Evolutionary conservation across 2,113 vertebrate species (phyloP).

Genomic region (Gorsachius goisagi): DNA sequence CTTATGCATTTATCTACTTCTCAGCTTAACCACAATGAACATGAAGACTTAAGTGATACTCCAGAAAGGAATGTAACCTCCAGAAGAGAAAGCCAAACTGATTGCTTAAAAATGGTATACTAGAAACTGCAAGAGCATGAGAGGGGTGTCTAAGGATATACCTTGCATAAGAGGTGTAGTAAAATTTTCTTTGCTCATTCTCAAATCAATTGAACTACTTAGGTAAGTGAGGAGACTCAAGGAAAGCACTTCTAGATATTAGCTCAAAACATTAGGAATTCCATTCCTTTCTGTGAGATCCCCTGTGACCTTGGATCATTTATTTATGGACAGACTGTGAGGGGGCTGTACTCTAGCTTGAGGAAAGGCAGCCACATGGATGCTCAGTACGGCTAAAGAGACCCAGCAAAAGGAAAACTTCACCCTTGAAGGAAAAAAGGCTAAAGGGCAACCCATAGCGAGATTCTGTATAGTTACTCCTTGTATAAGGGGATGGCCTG

Average conservation of each 20-base stretch:
- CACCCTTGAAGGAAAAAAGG: neutral
- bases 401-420: neutral
- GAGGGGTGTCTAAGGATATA: neutral
- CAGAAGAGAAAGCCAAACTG: neutral
- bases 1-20: neutral
- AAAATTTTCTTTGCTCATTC: neutral
- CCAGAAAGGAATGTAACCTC: neutral
- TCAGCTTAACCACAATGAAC: neutral
- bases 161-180: neutral
- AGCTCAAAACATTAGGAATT: neutral
- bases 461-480: neutral
- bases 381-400: neutral
- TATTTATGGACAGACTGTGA: neutral
- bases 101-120: neutral
- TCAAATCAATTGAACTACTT: neutral
- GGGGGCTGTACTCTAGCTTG: neutral
- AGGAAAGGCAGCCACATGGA: neutral
- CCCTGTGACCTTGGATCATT: neutral
- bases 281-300: neutral
- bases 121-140: neutral
- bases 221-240: neutral
- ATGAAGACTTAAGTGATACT: neutral
- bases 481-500: neutral
- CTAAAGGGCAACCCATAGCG: neutral
- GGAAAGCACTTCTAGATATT: neutral